These are phyloP conservation scores for Papilio dardanus DNA, from an alignment of 1,140 invertebrate genomes.

Conservation along the genomic window DNA sequence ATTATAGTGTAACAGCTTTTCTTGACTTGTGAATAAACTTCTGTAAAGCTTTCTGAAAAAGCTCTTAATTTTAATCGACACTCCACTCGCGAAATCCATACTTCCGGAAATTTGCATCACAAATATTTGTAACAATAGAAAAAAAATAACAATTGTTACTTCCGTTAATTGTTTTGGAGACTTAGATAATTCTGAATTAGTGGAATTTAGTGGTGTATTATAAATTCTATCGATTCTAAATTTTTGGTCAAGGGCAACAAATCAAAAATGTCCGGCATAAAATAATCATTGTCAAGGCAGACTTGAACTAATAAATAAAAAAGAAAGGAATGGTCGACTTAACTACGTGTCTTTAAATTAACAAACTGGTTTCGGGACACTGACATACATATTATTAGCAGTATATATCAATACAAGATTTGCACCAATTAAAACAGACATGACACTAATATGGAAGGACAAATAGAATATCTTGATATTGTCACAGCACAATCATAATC, in stretches of 20 bases:
- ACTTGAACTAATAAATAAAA: conserved; percentile 18
- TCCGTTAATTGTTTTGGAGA: too few species aligned
- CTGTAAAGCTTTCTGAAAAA: too few species aligned
- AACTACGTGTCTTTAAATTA: conserved; percentile 9
- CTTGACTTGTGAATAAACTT: too few species aligned
- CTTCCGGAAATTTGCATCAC: too few species aligned
- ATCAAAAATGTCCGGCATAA: background rate
- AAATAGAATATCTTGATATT: background rate
- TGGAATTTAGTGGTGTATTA: too few species aligned
- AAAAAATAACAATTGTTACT: too few species aligned
- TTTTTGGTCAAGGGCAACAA: conserved; percentile 9
- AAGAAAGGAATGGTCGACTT: conserved; percentile 17
- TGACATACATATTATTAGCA: background rate
- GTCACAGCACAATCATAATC: background rate
- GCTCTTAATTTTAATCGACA: too few species aligned
- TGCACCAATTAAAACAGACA: background rate
- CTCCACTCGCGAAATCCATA: too few species aligned
- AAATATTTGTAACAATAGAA: too few species aligned
- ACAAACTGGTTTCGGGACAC: conserved; percentile 2
- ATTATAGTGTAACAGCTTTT: too few species aligned
- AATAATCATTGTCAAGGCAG: conserved; percentile 21
- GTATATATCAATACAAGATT: background rate
- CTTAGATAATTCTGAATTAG: too few species aligned
- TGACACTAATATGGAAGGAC: conserved; percentile 14
- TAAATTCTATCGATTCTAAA: background rate